Percentiles rank a stretch among this genome's conserved stretches.
Evolutionary conservation across 1,140 invertebrate genomes (phyloP).

Genomic region (Diachasma alloeum): DNA sequence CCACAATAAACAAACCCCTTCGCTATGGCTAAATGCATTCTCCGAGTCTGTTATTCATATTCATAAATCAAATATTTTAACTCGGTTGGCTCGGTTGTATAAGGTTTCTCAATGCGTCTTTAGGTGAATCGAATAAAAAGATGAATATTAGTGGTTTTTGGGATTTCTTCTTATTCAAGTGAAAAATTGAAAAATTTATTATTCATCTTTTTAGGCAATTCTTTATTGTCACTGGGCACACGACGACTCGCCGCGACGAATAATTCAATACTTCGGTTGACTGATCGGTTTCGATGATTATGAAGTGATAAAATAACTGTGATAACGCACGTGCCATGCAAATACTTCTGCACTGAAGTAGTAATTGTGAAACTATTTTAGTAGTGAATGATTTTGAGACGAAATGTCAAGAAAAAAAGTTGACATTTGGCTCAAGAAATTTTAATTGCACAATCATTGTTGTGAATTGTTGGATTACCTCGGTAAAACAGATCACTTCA

Average conservation of each 20-base stretch:
- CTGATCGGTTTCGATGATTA: background rate
- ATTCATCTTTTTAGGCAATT: background rate
- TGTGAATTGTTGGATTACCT: no score
- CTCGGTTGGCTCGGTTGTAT: background rate
- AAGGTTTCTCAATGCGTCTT: background rate
- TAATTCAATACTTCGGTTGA: background rate
- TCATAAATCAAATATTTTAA: background rate
- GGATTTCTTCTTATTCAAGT: background rate
- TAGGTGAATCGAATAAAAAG: background rate
- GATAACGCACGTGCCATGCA: slow-evolving; percentile 54
- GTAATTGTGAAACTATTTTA: background rate
- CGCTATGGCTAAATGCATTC: slow-evolving; percentile 16
- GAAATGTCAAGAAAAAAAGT: background rate
- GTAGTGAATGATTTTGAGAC: background rate
- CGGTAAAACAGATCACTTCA: background rate
- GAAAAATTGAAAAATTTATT: background rate
- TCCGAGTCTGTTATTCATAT: background rate
- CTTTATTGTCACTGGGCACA: slow-evolving; percentile 20
- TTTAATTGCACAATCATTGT: no score
- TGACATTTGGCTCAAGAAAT: background rate
- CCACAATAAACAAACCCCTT: slow-evolving; percentile 18
- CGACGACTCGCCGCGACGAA: slow-evolving; percentile 9
- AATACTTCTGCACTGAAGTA: background rate
- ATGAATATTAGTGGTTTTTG: background rate
- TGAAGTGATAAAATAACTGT: background rate